Conservation (phyloP, 2,113 vertebrate species). For the Gobius niger region DNA sequence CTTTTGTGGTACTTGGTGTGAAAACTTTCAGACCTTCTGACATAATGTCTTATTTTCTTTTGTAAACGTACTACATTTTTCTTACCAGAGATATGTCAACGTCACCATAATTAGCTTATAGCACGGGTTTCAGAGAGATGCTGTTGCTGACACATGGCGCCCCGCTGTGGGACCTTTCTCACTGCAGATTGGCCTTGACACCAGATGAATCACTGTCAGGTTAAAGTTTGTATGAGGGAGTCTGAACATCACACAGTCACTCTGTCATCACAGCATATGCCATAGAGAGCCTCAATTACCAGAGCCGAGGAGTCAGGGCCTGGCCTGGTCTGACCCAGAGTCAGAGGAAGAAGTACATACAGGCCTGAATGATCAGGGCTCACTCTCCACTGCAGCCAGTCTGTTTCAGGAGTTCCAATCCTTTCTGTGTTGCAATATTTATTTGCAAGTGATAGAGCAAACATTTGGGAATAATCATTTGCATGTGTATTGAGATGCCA, state of each 20-base stretch:
- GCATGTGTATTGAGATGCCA: too few species aligned
- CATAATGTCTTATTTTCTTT: too few species aligned
- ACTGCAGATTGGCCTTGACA: background rate
- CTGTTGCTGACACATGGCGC: background rate
- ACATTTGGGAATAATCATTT: too few species aligned
- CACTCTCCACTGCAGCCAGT: background rate
- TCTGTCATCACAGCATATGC: slow-evolving; percentile 1
- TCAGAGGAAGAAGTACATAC: background rate
- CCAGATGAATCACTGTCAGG: slow-evolving; percentile 2
- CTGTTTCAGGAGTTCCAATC: background rate
- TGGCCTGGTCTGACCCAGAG: background rate
- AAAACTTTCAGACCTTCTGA: too few species aligned
- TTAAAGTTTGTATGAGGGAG: background rate
- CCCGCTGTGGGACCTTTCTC: slow-evolving; percentile 9
- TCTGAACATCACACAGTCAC: background rate
- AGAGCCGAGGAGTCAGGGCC: background rate
- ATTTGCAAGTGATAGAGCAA: too few species aligned
- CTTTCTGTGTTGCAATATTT: too few species aligned
- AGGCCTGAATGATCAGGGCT: background rate
- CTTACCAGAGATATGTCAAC: background rate
- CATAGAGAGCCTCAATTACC: background rate
- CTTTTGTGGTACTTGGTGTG: background rate
- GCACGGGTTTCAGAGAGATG: background rate
- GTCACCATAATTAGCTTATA: background rate
- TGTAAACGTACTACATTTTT: too few species aligned